Percentiles rank a stretch among this genome's conserved stretches.
Conservation (phyloP, 2,888 invertebrate genomes). For the Dione juno region DNA sequence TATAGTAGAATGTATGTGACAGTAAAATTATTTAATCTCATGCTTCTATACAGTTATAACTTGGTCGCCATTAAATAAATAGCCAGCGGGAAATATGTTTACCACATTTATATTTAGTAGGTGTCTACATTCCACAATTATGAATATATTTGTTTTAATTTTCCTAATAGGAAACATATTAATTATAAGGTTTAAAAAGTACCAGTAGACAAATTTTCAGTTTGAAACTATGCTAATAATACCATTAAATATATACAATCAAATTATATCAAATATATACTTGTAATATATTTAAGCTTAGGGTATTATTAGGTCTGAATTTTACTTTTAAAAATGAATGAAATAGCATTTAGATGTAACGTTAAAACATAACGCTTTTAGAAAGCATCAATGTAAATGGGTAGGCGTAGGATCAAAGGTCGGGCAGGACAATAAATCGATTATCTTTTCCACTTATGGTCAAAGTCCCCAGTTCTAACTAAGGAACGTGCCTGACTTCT, state of each 20-base stretch:
- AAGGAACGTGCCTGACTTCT: conserved; percentile 37
- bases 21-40: background rate
- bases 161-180: no score
- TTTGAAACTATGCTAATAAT: no score
- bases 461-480: conserved; percentile 39
- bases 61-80: conserved; percentile 13
- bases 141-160: no score
- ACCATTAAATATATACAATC: no score
- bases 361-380: background rate
- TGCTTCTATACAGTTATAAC: conserved; percentile 4
- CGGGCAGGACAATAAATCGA: conserved; percentile 45
- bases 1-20: conserved; percentile 13
- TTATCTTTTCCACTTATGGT: conserved; percentile 44
- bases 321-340: background rate
- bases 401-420: conserved; percentile 36
- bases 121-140: no score
- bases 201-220: no score
- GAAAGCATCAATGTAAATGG: background rate
- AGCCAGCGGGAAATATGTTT: background rate
- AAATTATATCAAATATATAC: no score
- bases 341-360: background rate
- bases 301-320: no score
- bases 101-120: no score
- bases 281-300: no score
- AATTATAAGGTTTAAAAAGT: no score